These are phyloP conservation scores for Malurus splendens DNA, from an alignment of 2,797 vertebrate genomes.

Conservation along the genomic window DNA sequence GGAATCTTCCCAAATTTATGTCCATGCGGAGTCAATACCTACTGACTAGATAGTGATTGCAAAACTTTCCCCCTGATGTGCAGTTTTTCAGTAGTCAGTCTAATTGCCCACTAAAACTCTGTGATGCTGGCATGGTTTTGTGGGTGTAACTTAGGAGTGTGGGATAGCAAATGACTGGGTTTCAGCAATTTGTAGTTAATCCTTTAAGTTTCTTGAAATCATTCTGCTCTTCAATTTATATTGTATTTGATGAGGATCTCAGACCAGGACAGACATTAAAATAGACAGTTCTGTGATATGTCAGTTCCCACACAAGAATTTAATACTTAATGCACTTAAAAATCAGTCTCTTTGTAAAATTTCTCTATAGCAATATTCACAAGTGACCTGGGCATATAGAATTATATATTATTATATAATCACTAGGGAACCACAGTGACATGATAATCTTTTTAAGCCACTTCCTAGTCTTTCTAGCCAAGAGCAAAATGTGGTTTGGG, in stretches of 20 bases:
- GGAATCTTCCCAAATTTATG: not conserved
- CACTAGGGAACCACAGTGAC: not conserved
- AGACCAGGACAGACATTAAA: not conserved
- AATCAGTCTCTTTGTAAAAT: not conserved
- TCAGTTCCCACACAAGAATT: not conserved
- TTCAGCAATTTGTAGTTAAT: not conserved
- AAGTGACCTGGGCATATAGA: not conserved
- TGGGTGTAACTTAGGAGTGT: not conserved
- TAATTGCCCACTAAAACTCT: not conserved
- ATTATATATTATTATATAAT: not conserved
- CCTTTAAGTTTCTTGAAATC: not conserved
- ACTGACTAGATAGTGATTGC: not conserved
- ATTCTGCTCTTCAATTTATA: not conserved
- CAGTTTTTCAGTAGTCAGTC: not conserved
- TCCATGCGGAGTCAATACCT: not conserved
- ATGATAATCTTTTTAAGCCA: not conserved
- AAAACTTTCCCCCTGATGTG: fast-evolving
- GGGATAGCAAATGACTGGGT: not conserved
- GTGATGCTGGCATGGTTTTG: not conserved
- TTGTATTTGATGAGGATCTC: not conserved
- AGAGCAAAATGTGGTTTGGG: not conserved
- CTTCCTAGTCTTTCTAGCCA: not conserved
- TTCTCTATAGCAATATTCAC: not conserved
- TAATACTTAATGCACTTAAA: not conserved
- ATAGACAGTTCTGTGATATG: not conserved